Evolutionary conservation across 2,888 invertebrate genomes (phyloP), one percentile per base, ranked within the genome.

Genomic region (Hymenopus coronatus): DNA sequence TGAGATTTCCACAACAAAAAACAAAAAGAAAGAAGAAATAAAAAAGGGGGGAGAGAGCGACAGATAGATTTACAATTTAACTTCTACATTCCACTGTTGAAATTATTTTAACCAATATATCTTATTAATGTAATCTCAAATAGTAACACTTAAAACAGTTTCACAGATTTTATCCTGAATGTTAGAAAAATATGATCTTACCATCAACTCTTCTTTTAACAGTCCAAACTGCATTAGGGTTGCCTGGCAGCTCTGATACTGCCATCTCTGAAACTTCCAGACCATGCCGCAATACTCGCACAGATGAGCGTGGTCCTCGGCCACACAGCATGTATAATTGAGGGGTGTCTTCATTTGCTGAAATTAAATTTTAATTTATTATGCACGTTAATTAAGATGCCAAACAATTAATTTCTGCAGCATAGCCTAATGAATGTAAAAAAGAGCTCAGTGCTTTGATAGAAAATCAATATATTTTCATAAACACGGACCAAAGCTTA

Each of bases 201-300:
- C 99, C 99, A 94, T 99, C 99, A 93, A 97, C 96, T 93, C 98
- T 96, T 92, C 97, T 96, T 93, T 98, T 98, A 28, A 99, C 99
- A 54, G 99, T 99, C 99, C 99, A 99, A 2, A 99, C 99, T 92
- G 99, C 99, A 94, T 99, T 99, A 3, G 99, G 99, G 92, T 98
- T 99, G 92, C 99, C 99, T n/a, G 99, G 99, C 91, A 99, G 94
- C 93, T 99, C 99, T 33, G 99, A 99, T 3, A 99, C 99, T 90
- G 99, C 99, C 99, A 99, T 99, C 94, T 99, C 99, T 0, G 99
- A 98, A 1, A 99, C 99, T 95, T 99, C 99, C 88, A 99, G 94
- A 91, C 99, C 99, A 93, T 99, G 99, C 33, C 99, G 95, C 15
- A 99, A 94, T 0, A 99, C 98, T 92, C 98, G 95, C 84, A 99